Evolutionary conservation across 2,888 invertebrate species (phyloP).

Genomic region (Phaedon cochleariae): DNA sequence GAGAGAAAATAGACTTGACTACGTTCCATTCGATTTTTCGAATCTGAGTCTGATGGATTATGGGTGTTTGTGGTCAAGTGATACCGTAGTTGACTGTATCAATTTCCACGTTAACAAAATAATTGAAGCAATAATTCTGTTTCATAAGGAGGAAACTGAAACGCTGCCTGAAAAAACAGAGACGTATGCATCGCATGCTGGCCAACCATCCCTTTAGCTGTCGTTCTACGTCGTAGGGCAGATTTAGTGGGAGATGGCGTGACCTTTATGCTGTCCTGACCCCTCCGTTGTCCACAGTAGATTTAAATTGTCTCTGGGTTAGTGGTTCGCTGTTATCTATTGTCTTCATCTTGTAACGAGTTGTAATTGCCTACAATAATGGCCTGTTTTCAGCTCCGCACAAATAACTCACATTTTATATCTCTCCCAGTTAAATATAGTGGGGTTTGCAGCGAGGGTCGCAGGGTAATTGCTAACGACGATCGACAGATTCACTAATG

Average conservation of each 20-base stretch:
- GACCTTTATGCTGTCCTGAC: constrained; percentile 58
- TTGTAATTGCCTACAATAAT: constrained; percentile 55
- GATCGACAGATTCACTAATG: constrained; percentile 24
- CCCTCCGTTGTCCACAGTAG: constrained; percentile 56
- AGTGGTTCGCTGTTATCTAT: constrained; percentile 57
- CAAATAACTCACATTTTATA: constrained; percentile 40
- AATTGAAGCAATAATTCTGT: constrained; percentile 10
- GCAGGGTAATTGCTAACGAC: constrained; percentile 26
- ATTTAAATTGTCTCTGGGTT: constrained; percentile 61
- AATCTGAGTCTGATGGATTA: too few species aligned
- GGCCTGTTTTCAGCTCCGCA: constrained; percentile 43
- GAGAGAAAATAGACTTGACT: too few species aligned
- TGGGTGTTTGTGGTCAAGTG: too few species aligned
- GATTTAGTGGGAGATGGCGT: constrained; percentile 62
- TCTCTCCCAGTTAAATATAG: constrained; percentile 32
- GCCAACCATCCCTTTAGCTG: constrained; percentile 57
- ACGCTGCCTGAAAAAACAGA: constrained; percentile 23
- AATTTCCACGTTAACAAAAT: background rate
- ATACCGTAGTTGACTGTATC: too few species aligned
- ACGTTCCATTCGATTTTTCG: too few species aligned
- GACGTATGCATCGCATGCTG: constrained; percentile 56
- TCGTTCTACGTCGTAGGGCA: constrained; percentile 55
- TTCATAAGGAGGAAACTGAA: constrained; percentile 16
- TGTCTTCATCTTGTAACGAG: constrained; percentile 57
- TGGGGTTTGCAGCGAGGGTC: constrained; percentile 27